Evolutionary conservation across 2,888 invertebrate species (phyloP).

Genomic region (Diaphora mendica): DNA sequence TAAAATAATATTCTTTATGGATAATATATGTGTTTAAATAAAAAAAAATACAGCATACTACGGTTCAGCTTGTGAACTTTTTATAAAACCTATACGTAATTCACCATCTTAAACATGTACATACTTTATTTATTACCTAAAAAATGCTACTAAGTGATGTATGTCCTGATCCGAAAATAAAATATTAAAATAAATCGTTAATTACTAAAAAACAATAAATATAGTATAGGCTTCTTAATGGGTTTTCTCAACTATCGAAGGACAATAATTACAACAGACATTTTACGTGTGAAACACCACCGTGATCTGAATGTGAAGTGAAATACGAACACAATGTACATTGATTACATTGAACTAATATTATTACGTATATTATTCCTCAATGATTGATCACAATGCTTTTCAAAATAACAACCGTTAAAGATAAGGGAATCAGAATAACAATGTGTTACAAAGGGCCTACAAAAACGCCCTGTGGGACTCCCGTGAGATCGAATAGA

Average conservation of each 20-base stretch:
- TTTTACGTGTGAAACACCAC: neutral
- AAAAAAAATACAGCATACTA: neutral
- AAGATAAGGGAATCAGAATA: neutral
- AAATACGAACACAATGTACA: neutral
- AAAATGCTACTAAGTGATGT: too few species aligned
- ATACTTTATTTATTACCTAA: too few species aligned
- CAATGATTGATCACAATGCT: slow-evolving; percentile 2
- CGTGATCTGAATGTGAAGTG: neutral
- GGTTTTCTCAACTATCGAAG: neutral
- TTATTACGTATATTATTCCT: too few species aligned
- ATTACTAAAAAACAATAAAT: neutral
- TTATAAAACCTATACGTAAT: too few species aligned
- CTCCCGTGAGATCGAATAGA: neutral
- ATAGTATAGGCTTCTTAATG: neutral
- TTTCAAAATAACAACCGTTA: neutral
- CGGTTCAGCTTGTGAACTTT: neutral
- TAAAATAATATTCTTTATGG: neutral
- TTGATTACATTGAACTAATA: too few species aligned
- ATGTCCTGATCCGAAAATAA: too few species aligned
- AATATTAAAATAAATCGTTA: too few species aligned
- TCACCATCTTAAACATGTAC: too few species aligned
- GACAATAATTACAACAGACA: neutral
- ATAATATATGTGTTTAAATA: too few species aligned
- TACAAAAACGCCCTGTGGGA: neutral
- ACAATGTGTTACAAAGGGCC: neutral